Percentiles rank a stretch among this genome's conserved stretches.
phyloP scores from a whole-genome alignment of 1,140 invertebrate genomes.

The Penaeus vannamei region DNA sequence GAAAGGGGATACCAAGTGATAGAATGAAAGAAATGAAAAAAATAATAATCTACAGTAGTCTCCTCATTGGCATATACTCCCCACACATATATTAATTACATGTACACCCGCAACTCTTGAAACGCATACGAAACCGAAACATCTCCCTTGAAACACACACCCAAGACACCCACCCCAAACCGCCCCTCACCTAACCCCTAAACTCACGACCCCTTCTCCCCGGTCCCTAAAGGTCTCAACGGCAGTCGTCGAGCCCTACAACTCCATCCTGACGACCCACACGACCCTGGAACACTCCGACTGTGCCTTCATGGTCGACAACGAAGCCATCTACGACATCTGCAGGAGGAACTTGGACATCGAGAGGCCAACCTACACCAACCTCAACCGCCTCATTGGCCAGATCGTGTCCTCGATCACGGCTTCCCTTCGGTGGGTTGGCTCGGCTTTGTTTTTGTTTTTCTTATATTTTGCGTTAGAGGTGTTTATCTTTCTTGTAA shows the following conservation, averaged over 20 bases:
- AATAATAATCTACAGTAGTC: too few relatives aligned
- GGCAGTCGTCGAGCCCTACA: conserved; percentile 51
- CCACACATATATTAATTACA: too few relatives aligned
- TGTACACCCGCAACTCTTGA: too few relatives aligned
- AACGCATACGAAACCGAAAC: too few relatives aligned
- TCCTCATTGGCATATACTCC: too few relatives aligned
- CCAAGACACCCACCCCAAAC: too few relatives aligned
- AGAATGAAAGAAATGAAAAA: too few relatives aligned
- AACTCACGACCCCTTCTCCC: neutral
- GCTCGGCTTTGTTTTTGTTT: neutral
- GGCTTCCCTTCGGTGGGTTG: conserved; percentile 40
- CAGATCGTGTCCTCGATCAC: conserved; percentile 54
- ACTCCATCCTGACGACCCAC: conserved; percentile 56
- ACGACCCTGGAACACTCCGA: conserved; percentile 49
- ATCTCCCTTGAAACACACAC: too few relatives aligned
- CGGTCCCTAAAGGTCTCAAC: conserved; percentile 30
- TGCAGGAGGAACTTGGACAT: conserved; percentile 55
- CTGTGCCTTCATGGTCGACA: conserved; percentile 51
- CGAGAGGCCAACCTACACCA: conserved; percentile 52
- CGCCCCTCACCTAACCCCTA: neutral
- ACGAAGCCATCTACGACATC: conserved; percentile 54
- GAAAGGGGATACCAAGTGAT: too few relatives aligned
- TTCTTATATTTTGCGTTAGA: neutral
- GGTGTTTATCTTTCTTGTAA: neutral
- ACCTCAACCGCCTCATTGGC: conserved; percentile 49